phyloP scores from a whole-genome alignment of 2,888 invertebrate genomes.

The Ichneumoninae sp. region DNA sequence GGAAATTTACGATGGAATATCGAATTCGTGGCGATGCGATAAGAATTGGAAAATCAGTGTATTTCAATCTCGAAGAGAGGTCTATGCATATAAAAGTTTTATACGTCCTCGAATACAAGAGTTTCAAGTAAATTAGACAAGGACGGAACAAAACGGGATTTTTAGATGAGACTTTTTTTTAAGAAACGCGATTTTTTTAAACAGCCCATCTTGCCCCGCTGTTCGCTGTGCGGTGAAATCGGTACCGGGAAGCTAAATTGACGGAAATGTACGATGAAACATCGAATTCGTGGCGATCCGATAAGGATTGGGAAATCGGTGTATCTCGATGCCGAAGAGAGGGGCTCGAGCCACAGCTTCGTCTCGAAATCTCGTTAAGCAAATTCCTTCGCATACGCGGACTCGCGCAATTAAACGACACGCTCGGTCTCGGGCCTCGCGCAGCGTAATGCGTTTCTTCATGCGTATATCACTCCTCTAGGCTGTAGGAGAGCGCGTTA shows the following conservation, averaged over 20 bases:
- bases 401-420: slow-evolving; percentile 64
- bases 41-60: too few relatives aligned
- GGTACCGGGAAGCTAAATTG: neutral
- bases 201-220: too few relatives aligned
- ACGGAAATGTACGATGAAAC: neutral
- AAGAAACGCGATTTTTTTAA: too few relatives aligned
- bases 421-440: slow-evolving; percentile 55
- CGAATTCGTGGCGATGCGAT: too few relatives aligned
- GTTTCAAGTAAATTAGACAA: neutral
- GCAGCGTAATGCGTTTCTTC: slow-evolving; percentile 39
- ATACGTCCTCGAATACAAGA: neutral
- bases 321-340: neutral
- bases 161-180: too few relatives aligned
- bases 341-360: slow-evolving; percentile 14
- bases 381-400: slow-evolving; percentile 52
- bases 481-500: slow-evolving; percentile 28
- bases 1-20: neutral
- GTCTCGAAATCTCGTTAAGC: slow-evolving; percentile 56
- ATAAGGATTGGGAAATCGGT: slow-evolving; percentile 7
- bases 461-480: slow-evolving; percentile 40
- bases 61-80: too few relatives aligned
- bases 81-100: neutral
- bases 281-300: neutral
- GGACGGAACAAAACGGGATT: too few relatives aligned
- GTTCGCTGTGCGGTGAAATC: neutral